Conservation (phyloP, 2,797 vertebrate species). For the Halcyon leucocephala region DNA sequence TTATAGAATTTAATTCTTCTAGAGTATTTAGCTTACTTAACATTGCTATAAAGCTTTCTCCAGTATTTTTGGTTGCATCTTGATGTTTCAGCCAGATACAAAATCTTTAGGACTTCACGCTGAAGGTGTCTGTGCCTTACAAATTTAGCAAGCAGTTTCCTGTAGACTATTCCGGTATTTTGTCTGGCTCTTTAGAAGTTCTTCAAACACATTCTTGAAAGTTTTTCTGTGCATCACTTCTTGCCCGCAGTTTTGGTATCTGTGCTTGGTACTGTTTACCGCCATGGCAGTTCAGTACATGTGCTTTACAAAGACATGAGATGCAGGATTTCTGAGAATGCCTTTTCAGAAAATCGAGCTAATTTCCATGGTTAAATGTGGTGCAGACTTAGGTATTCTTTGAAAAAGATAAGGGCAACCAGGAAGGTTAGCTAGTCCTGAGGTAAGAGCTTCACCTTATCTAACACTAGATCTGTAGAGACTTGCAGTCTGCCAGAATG, state of each 20-base stretch:
- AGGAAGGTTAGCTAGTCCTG: background rate
- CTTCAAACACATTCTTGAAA: background rate
- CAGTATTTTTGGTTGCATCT: background rate
- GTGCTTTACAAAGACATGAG: background rate
- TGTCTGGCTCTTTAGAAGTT: background rate
- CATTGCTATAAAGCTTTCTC: background rate
- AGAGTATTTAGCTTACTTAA: background rate
- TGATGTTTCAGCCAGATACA: background rate
- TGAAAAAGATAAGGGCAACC: background rate
- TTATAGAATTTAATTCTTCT: background rate
- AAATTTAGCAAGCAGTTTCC: background rate
- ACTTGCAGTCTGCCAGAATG: background rate
- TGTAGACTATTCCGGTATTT: background rate
- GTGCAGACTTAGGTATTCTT: background rate
- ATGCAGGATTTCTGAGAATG: slow-evolving; percentile 21
- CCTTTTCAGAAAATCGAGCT: background rate
- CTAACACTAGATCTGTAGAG: background rate
- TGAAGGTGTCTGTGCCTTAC: background rate
- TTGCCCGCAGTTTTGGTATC: background rate
- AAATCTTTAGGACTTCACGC: background rate
- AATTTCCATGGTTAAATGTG: background rate
- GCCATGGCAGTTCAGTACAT: background rate
- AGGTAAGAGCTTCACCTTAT: background rate
- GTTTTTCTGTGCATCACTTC: background rate
- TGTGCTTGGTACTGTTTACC: background rate